phyloP scores from a whole-genome alignment of 2,113 vertebrate species.

The Brachyhypopomus occidentalis region DNA sequence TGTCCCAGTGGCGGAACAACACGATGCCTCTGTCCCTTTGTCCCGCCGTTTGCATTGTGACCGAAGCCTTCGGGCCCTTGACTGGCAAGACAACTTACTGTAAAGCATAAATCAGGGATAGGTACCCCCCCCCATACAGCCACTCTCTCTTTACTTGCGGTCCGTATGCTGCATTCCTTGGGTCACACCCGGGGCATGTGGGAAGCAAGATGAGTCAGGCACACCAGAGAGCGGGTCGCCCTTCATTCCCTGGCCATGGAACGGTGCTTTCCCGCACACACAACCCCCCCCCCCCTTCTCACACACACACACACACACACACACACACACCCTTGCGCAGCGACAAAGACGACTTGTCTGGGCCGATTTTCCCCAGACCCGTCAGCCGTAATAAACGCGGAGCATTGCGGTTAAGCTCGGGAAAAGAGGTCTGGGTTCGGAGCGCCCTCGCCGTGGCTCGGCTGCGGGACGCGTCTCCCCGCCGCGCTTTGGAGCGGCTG shows the following conservation, averaged over 20 bases:
- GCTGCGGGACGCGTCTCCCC: slow-evolving; percentile 70
- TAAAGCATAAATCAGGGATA: slow-evolving; percentile 65
- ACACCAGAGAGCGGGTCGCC: slow-evolving; percentile 31
- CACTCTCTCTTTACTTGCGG: slow-evolving; percentile 28
- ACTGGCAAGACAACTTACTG: slow-evolving; percentile 57
- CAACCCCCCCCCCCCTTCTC: no score
- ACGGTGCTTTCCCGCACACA: neutral
- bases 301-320: no score
- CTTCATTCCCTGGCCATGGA: slow-evolving; percentile 14
- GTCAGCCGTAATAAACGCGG: slow-evolving; percentile 64
- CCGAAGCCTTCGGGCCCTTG: slow-evolving; percentile 8
- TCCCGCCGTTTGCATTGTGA: slow-evolving; percentile 5
- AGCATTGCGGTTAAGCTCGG: slow-evolving; percentile 65
- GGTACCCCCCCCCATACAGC: slow-evolving; percentile 30
- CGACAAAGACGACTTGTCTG: slow-evolving; percentile 70
- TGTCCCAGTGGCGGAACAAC: slow-evolving; percentile 26
- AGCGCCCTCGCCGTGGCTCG: slow-evolving; percentile 14
- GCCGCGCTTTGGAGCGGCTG: slow-evolving; percentile 71
- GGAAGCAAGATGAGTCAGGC: slow-evolving; percentile 35
- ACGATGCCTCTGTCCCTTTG: slow-evolving; percentile 34
- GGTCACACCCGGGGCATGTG: slow-evolving; percentile 8
- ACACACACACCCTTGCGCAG: neutral
- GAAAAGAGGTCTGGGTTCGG: slow-evolving; percentile 62
- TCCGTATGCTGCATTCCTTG: slow-evolving; percentile 32
- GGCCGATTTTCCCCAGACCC: slow-evolving; percentile 40